These are phyloP conservation scores for Neotoxoptera formosana DNA, from an alignment of 1,140 invertebrate genomes.

Conservation along the genomic window DNA sequence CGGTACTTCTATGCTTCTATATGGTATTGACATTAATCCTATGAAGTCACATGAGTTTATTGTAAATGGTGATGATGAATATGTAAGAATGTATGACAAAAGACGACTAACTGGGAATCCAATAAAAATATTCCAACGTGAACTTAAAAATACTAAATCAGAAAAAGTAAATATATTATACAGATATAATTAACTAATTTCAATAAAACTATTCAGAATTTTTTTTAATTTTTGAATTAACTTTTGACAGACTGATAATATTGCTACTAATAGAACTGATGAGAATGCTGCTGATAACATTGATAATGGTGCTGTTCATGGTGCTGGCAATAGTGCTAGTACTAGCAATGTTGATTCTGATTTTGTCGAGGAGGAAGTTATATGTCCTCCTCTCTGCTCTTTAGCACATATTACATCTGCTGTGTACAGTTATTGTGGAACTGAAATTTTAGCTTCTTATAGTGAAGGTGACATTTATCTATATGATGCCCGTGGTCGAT, in stretches of 20 bases:
- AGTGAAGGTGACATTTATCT: slow-evolving; percentile 94
- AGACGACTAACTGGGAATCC: slow-evolving; percentile 66
- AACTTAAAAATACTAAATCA: neutral
- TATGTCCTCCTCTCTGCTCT: neutral
- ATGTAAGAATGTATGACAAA: slow-evolving; percentile 73
- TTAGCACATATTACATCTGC: slow-evolving; percentile 79
- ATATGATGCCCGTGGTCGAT: slow-evolving; percentile 75
- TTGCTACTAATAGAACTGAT: neutral
- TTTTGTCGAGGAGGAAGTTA: neutral
- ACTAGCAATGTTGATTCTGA: neutral
- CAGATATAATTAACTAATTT: neutral
- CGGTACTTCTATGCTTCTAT: slow-evolving; percentile 68
- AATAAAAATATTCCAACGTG: slow-evolving; percentile 69
- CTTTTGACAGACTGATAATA: neutral
- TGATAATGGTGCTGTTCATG: neutral
- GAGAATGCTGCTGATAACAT: too few relatives aligned
- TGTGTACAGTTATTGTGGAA: slow-evolving; percentile 90
- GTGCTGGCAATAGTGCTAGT: neutral
- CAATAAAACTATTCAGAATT: neutral
- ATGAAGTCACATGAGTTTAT: slow-evolving; percentile 79
- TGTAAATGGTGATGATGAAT: slow-evolving; percentile 75
- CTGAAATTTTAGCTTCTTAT: slow-evolving; percentile 89
- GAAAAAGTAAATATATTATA: neutral
- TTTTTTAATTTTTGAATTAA: neutral
- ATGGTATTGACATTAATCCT: slow-evolving; percentile 88